These are phyloP conservation scores for Lottia scabra DNA, from an alignment of 2,888 invertebrate genomes.

Conservation along the genomic window DNA sequence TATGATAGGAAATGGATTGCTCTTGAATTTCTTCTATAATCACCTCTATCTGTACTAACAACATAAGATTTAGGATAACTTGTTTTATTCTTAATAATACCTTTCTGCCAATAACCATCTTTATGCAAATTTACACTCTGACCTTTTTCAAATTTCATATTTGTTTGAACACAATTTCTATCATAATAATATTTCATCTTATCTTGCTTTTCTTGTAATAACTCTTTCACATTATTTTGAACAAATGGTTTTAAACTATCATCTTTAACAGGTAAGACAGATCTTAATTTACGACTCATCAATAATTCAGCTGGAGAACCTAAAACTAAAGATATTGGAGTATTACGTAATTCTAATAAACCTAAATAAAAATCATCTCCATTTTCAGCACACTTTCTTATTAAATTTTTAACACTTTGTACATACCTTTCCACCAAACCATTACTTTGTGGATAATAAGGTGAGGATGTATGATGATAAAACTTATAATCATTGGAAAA, in stretches of 20 bases:
- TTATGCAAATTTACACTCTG: no score
- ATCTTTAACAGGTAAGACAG: neutral
- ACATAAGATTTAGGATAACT: no score
- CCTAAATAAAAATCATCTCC: conserved; percentile 20
- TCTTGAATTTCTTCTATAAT: no score
- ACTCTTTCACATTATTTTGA: neutral
- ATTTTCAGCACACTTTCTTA: conserved; percentile 11
- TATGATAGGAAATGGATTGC: neutral
- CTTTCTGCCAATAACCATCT: no score
- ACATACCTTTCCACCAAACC: neutral
- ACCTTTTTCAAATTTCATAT: no score
- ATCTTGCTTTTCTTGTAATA: neutral
- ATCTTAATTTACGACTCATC: neutral
- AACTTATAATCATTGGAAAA: neutral
- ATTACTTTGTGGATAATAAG: neutral
- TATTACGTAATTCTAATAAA: conserved; percentile 7
- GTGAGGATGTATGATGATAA: neutral
- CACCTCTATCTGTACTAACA: no score
- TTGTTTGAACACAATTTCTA: no score
- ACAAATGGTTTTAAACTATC: neutral
- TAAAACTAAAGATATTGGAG: neutral
- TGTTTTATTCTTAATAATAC: no score
- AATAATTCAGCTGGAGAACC: neutral
- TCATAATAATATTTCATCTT: neutral
- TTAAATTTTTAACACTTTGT: conserved; percentile 20